Base-by-base conservation (phyloP, 2,888 invertebrate genomes). In the Himalopsyche japonica region DNA sequence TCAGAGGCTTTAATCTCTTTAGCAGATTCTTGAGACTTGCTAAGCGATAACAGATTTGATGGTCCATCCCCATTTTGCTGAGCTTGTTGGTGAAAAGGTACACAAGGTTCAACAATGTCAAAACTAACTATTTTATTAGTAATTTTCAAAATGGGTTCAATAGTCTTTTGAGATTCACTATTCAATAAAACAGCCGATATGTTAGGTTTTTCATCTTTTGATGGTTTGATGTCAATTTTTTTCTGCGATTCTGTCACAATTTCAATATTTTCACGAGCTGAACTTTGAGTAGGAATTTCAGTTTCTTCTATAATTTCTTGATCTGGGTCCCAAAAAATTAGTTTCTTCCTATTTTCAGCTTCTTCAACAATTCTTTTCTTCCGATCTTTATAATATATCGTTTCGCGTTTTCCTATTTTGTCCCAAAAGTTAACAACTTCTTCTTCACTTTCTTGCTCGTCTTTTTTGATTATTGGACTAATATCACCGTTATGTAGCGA, bases 361-460 rank as follows among this genome's bases (percentile, higher is more conserved):
- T 88, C 89, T 86, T 93, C 93, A 37, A 90, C 89, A 76, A 93
- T 87, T 76, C 90, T 89, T 89, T 93, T 91, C 88, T 93, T 93
- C 85, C 94, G 92, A 88, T 93, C 92, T 81, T 90, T 90, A 88
- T 94, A 92, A 88, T 94, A 94, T 70, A 94, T 90, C n/a, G 94
- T 94, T 90, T 95, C 95, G 85, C 95, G 90, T 87, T 93, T 93
- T 5, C 94, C 95, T 86, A 95, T 94, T 90, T 92, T 92, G 34
- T 93, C 92, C 95, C 95, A 95, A 90, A 95, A 95, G 88, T 95
- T 94, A 15, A 91, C 91, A 86, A 91, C 90, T 1, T 92, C 92
- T 3, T 76, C 34, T 20, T 79, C 12, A n/a, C 64, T 82, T 43
- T 70, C 27, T 70, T 70, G 27, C 30, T 27, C 15, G 2, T 12